These are phyloP conservation scores for Drosophila pruinosa DNA, from an alignment of 1,140 invertebrate species.

Conservation along the genomic window DNA sequence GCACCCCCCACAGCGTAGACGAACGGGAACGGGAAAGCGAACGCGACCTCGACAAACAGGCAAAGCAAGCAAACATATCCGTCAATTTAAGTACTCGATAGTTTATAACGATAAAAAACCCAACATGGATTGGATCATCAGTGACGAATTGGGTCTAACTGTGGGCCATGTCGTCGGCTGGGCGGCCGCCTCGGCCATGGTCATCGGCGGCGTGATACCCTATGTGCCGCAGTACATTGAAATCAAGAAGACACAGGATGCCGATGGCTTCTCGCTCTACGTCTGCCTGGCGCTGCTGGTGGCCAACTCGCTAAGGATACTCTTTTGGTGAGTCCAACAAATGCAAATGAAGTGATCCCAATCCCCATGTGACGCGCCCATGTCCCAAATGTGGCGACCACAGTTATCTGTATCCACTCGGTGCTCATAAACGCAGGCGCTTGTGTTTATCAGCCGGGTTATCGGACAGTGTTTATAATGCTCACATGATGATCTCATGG, in stretches of 20 bases:
- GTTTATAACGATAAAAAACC: constrained; percentile 18
- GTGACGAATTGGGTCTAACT: constrained; percentile 87
- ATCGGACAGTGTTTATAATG: constrained; percentile 20
- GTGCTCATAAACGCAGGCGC: constrained; percentile 18
- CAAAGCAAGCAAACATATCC: constrained; percentile 59
- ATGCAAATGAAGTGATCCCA: not conserved
- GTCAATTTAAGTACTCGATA: constrained; percentile 47
- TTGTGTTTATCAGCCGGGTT: constrained; percentile 28
- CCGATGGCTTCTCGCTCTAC: constrained; percentile 97
- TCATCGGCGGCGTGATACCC: constrained; percentile 93
- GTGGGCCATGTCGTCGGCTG: constrained; percentile 87
- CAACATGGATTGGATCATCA: constrained; percentile 88
- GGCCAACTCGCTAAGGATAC: constrained; percentile 97
- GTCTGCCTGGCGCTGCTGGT: constrained; percentile 97
- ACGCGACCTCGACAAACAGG: constrained; percentile 9
- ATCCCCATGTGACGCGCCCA: not conserved
- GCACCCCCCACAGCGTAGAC: constrained; percentile 8
- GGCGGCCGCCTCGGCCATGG: constrained; percentile 91
- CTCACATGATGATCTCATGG: constrained; percentile 32
- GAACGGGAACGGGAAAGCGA: constrained; percentile 12
- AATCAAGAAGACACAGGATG: constrained; percentile 94
- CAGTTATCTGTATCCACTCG: constrained; percentile 7
- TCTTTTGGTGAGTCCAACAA: constrained; percentile 94
- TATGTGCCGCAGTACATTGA: constrained; percentile 97
- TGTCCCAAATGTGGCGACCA: not conserved